These are phyloP conservation scores for Prionailurus bengalensis DNA, from an alignment of 2,113 vertebrate species.

Conservation along the genomic window DNA sequence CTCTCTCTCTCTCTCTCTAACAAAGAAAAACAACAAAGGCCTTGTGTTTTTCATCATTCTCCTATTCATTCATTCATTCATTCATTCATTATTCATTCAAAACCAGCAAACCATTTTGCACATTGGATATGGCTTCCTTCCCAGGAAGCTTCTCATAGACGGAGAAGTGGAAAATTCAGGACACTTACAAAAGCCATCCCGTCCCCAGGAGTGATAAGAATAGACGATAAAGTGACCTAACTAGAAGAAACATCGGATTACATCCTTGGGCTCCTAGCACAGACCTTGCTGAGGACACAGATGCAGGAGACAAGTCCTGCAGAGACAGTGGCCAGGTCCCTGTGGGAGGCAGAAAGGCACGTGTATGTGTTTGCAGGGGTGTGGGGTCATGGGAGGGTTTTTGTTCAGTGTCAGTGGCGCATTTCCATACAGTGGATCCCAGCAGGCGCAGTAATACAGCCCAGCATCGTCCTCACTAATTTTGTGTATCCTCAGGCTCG, in stretches of 20 bases:
- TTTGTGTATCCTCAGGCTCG: slow-evolving; percentile 42
- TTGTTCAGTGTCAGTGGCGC: background rate
- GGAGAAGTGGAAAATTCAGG: background rate
- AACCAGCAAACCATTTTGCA: background rate
- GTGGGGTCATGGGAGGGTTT: background rate
- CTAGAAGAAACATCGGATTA: background rate
- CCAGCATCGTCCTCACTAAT: background rate
- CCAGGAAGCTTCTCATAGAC: background rate
- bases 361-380: background rate
- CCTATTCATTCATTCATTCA: background rate
- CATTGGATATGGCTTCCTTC: background rate
- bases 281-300: background rate
- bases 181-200: background rate
- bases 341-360: background rate
- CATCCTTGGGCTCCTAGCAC: background rate
- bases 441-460: slow-evolving; percentile 74
- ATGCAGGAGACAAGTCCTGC: background rate
- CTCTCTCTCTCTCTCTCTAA: too few species aligned
- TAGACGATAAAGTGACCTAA: background rate
- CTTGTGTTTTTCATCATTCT: background rate
- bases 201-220: background rate
- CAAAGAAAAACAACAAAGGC: background rate
- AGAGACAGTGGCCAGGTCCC: too few species aligned
- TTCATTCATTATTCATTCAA: background rate
- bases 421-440: slow-evolving; percentile 50